A percentile compares a stretch with the other conserved stretches of the same genome.
Evolutionary conservation across 2,888 invertebrate species (phyloP).

Genomic region (Esperia sulphurella): DNA sequence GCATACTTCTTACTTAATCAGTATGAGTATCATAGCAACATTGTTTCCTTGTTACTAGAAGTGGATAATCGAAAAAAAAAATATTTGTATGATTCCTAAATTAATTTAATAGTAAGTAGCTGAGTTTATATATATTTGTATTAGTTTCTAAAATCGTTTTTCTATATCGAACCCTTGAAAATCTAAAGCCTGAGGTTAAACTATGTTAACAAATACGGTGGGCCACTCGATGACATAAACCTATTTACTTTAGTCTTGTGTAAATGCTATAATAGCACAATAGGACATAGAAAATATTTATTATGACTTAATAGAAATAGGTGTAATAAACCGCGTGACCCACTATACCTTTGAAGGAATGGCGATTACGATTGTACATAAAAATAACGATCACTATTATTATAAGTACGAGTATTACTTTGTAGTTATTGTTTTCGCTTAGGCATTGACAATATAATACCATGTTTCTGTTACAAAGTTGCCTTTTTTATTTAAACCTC

Average conservation of each 20-base stretch:
- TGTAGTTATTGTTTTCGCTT: constrained; percentile 8
- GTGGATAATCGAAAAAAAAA: not conserved
- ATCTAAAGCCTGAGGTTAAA: no score
- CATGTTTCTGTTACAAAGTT: constrained; percentile 11
- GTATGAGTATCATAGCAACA: no score
- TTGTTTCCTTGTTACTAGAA: no score
- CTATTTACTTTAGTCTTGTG: not conserved
- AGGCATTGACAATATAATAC: constrained; percentile 9
- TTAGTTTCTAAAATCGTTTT: no score
- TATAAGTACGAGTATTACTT: constrained; percentile 4
- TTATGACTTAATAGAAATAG: no score
- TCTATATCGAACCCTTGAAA: no score
- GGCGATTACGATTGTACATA: constrained; percentile 10
- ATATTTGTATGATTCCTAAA: not conserved
- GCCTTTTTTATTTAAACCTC: constrained; percentile 1
- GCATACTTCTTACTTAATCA: no score
- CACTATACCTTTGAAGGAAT: not conserved
- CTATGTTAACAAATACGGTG: no score
- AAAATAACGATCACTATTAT: constrained; percentile 5
- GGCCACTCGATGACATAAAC: not conserved
- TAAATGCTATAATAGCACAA: no score
- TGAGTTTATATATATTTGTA: not conserved
- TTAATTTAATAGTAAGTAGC: not conserved
- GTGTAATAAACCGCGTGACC: not conserved
- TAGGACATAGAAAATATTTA: no score